Evolutionary conservation across 2,113 vertebrate genomes (phyloP).

Genomic region (Mugil cephalus): DNA sequence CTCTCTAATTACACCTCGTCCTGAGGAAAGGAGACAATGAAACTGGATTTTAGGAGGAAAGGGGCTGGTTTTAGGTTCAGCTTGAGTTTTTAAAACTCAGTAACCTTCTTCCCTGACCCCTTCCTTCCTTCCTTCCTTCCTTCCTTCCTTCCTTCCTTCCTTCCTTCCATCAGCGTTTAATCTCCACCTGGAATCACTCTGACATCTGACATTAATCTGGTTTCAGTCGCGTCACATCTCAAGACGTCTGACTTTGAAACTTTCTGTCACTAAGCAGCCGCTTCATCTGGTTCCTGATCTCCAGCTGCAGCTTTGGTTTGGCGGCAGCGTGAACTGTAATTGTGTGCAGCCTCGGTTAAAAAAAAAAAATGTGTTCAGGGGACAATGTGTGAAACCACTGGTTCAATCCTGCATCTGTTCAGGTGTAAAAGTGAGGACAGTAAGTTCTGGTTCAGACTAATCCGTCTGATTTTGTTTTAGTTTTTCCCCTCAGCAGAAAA

Average conservation of each 20-base stretch:
- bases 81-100: no score
- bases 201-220: not conserved
- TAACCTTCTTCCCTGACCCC: no score
- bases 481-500: no score
- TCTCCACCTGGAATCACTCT: not conserved
- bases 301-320: constrained; percentile 18
- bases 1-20: constrained; percentile 22
- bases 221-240: no score
- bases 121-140: not conserved
- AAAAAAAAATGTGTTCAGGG: not conserved
- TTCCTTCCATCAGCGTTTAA: not conserved
- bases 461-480: no score
- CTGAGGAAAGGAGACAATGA: constrained; percentile 10
- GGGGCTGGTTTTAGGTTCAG: not conserved
- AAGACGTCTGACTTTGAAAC: no score
- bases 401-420: no score
- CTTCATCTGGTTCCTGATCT: no score
- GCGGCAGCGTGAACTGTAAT: constrained; percentile 11
- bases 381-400: not conserved
- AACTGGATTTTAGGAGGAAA: not conserved
- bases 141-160: not conserved
- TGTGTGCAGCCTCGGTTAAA: not conserved
- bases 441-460: no score
- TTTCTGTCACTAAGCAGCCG: no score
- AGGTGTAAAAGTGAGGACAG: no score